These are phyloP conservation scores for Wiebesia pumilae DNA, from an alignment of 1,140 invertebrate genomes.

Conservation along the genomic window DNA sequence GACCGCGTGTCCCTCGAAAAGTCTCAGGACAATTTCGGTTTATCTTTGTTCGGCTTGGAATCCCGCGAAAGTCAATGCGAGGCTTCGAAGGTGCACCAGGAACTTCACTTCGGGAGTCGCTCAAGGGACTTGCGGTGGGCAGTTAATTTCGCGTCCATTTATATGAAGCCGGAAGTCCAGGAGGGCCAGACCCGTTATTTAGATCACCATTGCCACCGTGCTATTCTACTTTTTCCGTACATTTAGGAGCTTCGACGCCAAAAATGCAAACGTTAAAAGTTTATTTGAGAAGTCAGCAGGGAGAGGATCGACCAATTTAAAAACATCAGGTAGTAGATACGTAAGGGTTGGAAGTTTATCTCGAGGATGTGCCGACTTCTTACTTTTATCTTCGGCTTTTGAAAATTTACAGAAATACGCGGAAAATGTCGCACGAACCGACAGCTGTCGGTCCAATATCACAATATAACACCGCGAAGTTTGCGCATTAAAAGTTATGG, in stretches of 20 bases:
- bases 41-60: conserved; percentile 37
- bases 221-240: no score
- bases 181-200: not conserved
- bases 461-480: not conserved
- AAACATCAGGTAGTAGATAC: no score
- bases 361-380: not conserved
- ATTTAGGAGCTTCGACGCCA: no score
- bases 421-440: not conserved
- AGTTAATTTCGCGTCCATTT: conserved; percentile 46
- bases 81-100: no score
- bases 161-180: conserved; percentile 34
- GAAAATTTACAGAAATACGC: not conserved
- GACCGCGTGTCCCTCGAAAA: not conserved
- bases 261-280: conserved; percentile 39
- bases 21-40: conserved; percentile 30
- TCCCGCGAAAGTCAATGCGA: not conserved
- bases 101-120: no score
- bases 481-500: not conserved
- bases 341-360: not conserved
- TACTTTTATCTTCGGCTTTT: not conserved
- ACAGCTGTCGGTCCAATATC: no score
- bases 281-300: conserved; percentile 15
- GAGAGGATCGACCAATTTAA: no score
- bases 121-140: conserved; percentile 1
- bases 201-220: conserved; percentile 7